Evolutionary conservation across 2,113 vertebrate species (phyloP), one percentile per base, ranked within the genome.

Genomic region (Hemichromis elongatus): DNA sequence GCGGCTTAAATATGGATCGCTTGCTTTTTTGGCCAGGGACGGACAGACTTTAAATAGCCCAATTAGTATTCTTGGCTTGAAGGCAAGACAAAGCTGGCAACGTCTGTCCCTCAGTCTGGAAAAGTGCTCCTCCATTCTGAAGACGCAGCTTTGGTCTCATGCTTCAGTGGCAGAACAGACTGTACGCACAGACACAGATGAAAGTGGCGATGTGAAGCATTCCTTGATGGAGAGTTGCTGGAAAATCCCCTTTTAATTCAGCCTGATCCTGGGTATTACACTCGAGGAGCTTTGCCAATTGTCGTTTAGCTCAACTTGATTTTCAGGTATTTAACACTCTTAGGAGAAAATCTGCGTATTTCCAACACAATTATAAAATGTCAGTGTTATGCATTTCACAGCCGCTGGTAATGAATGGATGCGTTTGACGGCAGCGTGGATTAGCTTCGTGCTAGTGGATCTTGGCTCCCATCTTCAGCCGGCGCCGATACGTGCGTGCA

Each of bases 41-140:
- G 73, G 84, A 82, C 87, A 28, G 80, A 66, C 79, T 90, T 92
- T 94, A 92, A 92, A 92, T 92, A 89, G 85, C 61, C 81, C 82
- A 88, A 95, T 96, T 95, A 95, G 91, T 89, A 95, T 95, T 96
- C 92, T 90, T 95, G 94, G 94, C 93, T 92, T 79, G 59, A 26
- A 89, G 88, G 83, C 56, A 9, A 89, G 90, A 91, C 79, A 87
- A 86, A 88, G 77, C 92, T 93, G 92, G 91, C 93, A 90, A 78
- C 47, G 68, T 90, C 82, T 88, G 89, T 90, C 89, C 90, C 89
- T 82, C 81, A 87, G 92, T 90, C 90, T 94, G 93, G 70, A 82
- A 68, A 87, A 80, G 82, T 57, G 56, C 66, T 83, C 40, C 53
- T 81, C 42, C 77, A 61, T 63, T 89, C 80, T 26, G 84, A 75